A percentile compares a stretch with the other conserved stretches of the same genome.
These are phyloP conservation scores for Cettia cetti DNA, from an alignment of 2,113 vertebrate genomes.

Conservation along the genomic window DNA sequence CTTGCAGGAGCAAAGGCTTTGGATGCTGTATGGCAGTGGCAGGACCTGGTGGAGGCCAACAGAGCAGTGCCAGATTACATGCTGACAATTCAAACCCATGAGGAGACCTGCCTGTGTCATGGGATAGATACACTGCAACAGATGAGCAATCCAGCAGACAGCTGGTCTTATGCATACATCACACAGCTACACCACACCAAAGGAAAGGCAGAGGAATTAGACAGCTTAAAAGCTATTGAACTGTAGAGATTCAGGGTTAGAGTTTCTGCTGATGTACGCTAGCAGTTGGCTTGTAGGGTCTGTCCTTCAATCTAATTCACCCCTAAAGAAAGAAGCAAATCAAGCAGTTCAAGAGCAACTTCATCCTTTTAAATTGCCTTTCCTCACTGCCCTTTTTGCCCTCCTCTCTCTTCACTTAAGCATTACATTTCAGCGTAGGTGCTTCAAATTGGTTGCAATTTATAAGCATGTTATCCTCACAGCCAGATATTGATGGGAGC, in stretches of 20 bases:
- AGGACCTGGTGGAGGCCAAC: neutral
- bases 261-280: neutral
- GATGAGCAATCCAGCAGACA: neutral
- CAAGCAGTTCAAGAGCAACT: neutral
- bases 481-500: neutral
- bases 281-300: neutral
- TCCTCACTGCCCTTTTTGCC: neutral
- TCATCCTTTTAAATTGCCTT: neutral
- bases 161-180: neutral
- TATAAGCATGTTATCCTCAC: neutral
- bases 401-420: neutral
- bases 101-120: neutral
- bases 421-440: neutral
- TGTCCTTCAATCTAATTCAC: neutral
- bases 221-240: neutral
- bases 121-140: neutral
- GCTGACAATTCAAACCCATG: fast-evolving
- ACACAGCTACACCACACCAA: neutral
- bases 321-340: neutral
- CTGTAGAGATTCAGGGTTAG: neutral
- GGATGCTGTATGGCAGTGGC: neutral
- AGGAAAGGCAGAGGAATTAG: neutral
- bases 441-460: neutral
- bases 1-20: neutral
- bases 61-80: neutral